These are phyloP conservation scores for Cyanoliseus patagonus DNA, from an alignment of 2,113 vertebrate species.

Conservation along the genomic window DNA sequence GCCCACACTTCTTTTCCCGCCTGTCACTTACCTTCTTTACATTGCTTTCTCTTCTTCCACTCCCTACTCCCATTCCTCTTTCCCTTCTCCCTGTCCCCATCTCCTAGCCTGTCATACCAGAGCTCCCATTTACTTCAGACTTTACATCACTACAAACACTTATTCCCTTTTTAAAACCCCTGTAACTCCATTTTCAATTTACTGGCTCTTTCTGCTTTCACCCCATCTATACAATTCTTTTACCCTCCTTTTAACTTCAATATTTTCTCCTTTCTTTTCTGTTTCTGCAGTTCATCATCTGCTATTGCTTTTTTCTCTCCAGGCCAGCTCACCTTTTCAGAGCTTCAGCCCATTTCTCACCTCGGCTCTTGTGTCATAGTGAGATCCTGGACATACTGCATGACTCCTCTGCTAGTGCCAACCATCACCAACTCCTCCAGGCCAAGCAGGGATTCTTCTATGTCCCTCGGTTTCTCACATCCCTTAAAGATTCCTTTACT, in stretches of 20 bases:
- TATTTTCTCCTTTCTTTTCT: background rate
- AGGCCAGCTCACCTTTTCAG: background rate
- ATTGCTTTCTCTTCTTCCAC: background rate
- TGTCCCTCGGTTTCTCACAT: background rate
- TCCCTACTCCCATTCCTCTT: fast-evolving
- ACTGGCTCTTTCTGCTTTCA: background rate
- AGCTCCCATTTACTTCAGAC: background rate
- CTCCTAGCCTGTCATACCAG: background rate
- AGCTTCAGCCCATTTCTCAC: background rate
- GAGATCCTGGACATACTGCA: background rate
- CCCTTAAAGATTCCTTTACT: background rate
- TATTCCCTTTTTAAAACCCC: background rate
- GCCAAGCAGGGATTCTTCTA: background rate
- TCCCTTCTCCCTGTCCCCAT: background rate
- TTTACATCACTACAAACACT: background rate
- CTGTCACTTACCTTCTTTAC: background rate
- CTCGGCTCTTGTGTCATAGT: fast-evolving
- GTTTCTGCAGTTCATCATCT: background rate
- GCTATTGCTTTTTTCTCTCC: background rate
- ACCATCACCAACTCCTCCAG: background rate
- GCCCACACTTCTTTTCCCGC: background rate
- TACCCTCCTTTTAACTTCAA: background rate
- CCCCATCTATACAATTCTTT: background rate
- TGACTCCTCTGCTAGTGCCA: fast-evolving
- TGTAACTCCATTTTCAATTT: background rate